A percentile compares a stretch with the other conserved stretches of the same genome.
Evolutionary conservation across 35 echinoderm and acorn worm species (phyloP).

Genomic region (Heliocidaris erythrogramma): DNA sequence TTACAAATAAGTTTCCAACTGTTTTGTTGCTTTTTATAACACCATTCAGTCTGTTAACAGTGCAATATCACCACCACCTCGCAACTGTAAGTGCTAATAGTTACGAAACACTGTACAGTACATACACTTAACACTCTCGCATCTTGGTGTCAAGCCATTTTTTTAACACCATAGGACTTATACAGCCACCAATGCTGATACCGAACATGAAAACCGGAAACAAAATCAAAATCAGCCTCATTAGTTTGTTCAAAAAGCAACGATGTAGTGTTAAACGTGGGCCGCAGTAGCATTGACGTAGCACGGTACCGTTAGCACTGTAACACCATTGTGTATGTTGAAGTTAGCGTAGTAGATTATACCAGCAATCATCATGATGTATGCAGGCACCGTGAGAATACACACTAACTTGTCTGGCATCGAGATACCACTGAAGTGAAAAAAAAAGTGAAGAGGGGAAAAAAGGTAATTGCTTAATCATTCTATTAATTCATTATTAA

Average conservation of each 20-base stretch:
- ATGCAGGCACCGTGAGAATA: conserved; percentile 37
- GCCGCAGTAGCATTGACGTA: conserved; percentile 43
- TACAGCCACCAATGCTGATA: background rate
- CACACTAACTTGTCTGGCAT: conserved; percentile 49
- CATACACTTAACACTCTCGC: too few relatives aligned
- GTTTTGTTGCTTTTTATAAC: too few relatives aligned
- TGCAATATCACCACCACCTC: too few relatives aligned
- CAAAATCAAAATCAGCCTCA: background rate
- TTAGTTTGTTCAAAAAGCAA: background rate
- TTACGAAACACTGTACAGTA: too few relatives aligned
- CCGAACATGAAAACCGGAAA: background rate
- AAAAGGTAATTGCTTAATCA: background rate
- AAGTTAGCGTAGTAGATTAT: conserved; percentile 33
- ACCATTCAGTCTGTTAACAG: too few relatives aligned
- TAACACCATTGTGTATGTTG: conserved; percentile 31
- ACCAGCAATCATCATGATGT: background rate
- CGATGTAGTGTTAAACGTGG: conserved; percentile 27
- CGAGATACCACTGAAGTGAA: background rate
- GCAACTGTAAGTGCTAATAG: too few relatives aligned
- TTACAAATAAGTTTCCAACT: too few relatives aligned
- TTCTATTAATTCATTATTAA: too few relatives aligned
- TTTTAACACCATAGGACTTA: too few relatives aligned
- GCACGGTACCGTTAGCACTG: conserved; percentile 30
- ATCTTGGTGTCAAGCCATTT: too few relatives aligned
- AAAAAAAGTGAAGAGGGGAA: background rate